phyloP scores from a whole-genome alignment of 2,888 invertebrate genomes.

The Anticlea derivata region DNA sequence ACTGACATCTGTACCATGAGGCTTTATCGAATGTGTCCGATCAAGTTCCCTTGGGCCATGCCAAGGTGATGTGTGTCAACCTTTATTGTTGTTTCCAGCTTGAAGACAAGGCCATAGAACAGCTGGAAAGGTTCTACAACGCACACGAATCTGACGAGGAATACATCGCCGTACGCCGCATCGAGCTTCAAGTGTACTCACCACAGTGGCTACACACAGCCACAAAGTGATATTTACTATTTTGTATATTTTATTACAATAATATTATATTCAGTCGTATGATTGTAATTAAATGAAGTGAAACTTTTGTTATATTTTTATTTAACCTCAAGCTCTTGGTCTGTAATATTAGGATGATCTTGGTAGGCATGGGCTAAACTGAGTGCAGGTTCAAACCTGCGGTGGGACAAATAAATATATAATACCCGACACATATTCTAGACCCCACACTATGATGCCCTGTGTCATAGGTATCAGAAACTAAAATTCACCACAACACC shows the following conservation, averaged over 20 bases:
- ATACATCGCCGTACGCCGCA: constrained; percentile 87
- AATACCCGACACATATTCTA: too few species aligned
- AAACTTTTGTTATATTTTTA: constrained; percentile 4
- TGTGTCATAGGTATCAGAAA: too few species aligned
- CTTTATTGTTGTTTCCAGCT: constrained; percentile 77
- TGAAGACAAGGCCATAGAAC: constrained; percentile 94
- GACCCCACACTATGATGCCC: too few species aligned
- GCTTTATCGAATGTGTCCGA: too few species aligned
- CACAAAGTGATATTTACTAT: constrained; percentile 59
- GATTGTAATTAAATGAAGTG: constrained; percentile 27
- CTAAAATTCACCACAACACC: too few species aligned
- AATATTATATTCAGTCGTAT: constrained; percentile 10
- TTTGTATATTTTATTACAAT: constrained; percentile 25
- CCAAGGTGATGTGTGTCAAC: background rate
- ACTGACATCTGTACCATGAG: too few species aligned
- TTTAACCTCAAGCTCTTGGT: background rate
- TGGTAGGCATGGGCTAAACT: too few species aligned
- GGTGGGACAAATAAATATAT: too few species aligned
- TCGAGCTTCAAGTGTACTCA: constrained; percentile 82
- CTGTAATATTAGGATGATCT: too few species aligned
- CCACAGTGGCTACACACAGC: constrained; percentile 85
- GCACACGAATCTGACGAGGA: constrained; percentile 88
- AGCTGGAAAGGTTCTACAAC: constrained; percentile 89
- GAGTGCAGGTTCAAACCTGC: too few species aligned
- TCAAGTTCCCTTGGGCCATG: too few species aligned